Evolutionary conservation across 2,797 vertebrate species (phyloP).

Genomic region (Cygnus olor): DNA sequence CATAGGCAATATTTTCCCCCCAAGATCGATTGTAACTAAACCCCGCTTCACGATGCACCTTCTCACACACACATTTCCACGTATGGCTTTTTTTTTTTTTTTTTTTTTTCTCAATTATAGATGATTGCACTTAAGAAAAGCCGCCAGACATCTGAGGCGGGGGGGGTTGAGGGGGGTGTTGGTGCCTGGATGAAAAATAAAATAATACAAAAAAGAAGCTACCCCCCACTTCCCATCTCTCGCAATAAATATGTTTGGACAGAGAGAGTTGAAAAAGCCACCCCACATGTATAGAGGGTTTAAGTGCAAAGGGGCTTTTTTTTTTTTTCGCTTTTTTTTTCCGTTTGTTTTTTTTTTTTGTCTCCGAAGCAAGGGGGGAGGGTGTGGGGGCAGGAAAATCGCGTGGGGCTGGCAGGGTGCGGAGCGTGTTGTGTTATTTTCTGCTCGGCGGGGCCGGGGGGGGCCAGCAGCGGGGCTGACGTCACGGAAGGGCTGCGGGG

Average conservation of each 20-base stretch:
- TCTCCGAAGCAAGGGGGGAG: too few relatives aligned
- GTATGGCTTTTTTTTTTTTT: constrained; percentile 83
- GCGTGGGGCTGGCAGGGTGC: too few relatives aligned
- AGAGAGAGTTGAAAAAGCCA: constrained; percentile 54
- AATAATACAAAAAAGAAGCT: constrained; percentile 70
- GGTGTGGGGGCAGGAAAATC: too few relatives aligned
- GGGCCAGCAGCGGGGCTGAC: too few relatives aligned
- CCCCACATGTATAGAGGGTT: constrained; percentile 81
- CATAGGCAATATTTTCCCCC: constrained; percentile 88
- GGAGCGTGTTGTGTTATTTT: too few relatives aligned
- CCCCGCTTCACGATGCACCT: constrained; percentile 87
- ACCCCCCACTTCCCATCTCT: constrained; percentile 41
- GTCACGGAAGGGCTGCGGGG: too few relatives aligned
- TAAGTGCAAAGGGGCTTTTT: constrained; percentile 82
- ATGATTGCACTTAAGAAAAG: constrained; percentile 89
- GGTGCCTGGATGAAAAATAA: constrained; percentile 74
- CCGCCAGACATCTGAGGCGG: constrained; percentile 72
- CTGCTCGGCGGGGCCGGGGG: too few relatives aligned
- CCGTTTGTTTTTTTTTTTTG: too few relatives aligned
- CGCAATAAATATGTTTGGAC: constrained; percentile 68
- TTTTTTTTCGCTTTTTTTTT: background rate
- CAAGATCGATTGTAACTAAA: constrained; percentile 91
- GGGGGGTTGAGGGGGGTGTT: constrained; percentile 59
- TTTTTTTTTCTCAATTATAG: constrained; percentile 83
- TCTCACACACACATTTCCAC: constrained; percentile 86